Evolutionary conservation across 2,797 vertebrate species (phyloP).

Genomic region (Halcyon chelicuti): DNA sequence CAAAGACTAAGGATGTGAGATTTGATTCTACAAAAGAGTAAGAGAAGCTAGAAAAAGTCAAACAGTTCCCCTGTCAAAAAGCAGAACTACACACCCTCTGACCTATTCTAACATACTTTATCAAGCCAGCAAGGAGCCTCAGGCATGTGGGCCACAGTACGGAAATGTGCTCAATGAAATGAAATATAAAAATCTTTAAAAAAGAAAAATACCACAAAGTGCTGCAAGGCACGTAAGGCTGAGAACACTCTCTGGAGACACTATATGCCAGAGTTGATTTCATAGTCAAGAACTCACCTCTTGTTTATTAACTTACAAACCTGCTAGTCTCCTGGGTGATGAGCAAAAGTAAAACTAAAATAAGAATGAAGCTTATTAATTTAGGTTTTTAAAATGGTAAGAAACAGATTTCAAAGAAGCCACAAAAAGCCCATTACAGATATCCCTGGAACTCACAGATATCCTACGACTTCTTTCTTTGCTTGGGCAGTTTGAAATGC

Average conservation of each 20-base stretch:
- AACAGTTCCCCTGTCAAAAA: neutral
- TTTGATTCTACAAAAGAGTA: neutral
- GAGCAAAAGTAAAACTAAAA: slow-evolving; percentile 1
- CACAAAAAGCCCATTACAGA: neutral
- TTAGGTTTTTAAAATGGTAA: neutral
- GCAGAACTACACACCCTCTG: neutral
- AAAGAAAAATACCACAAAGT: neutral
- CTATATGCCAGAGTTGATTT: neutral
- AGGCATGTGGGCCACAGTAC: neutral
- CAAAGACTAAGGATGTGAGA: neutral
- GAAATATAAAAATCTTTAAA: neutral
- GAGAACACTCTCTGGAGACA: neutral
- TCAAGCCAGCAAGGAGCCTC: neutral
- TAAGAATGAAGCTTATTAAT: neutral
- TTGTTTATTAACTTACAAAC: neutral
- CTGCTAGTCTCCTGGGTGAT: neutral
- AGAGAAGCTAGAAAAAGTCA: neutral
- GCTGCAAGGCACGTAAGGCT: neutral
- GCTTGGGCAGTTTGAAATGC: neutral
- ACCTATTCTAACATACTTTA: neutral
- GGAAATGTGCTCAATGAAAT: neutral
- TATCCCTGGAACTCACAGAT: neutral
- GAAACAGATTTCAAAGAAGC: neutral
- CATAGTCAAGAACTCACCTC: neutral
- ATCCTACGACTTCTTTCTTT: neutral